phyloP scores from a whole-genome alignment of 2,888 invertebrate species.

The Epinotia nisella region DNA sequence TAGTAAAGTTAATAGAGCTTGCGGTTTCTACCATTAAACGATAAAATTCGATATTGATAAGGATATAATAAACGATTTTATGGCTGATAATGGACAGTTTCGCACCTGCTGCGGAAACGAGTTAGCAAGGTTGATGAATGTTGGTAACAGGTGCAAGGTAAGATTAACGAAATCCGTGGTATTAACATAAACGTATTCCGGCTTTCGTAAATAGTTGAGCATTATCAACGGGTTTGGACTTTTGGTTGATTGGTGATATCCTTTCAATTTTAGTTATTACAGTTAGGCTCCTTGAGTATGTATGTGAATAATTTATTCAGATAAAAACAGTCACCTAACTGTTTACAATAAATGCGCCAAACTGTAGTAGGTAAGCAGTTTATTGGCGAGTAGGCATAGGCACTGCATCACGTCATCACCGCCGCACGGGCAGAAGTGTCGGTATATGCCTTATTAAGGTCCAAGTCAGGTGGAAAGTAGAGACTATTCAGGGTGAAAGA shows the following conservation, averaged over 20 bases:
- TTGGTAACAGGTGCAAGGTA: conserved; percentile 40
- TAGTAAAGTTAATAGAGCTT: background rate
- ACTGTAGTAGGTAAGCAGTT: no score
- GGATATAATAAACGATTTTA: conserved; percentile 31
- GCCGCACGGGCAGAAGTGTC: background rate
- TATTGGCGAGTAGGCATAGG: no score
- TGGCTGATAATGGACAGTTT: conserved; percentile 42
- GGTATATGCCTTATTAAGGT: background rate
- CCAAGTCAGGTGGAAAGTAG: no score
- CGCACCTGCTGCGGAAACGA: conserved; percentile 37
- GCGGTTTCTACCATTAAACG: conserved; percentile 28
- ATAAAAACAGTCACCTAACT: no score
- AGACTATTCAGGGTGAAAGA: no score
- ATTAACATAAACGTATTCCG: conserved; percentile 21
- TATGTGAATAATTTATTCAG: no score
- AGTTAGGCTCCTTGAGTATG: no score
- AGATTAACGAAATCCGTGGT: conserved; percentile 36
- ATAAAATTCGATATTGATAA: conserved; percentile 32
- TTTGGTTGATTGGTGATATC: conserved; percentile 8
- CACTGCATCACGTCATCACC: background rate
- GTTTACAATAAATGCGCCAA: no score
- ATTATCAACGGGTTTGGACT: conserved; percentile 15
- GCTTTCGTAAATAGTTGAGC: conserved; percentile 10
- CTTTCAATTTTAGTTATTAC: background rate
- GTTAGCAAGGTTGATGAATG: conserved; percentile 40